These are phyloP conservation scores for Trissolcus japonicus DNA, from an alignment of 2,888 invertebrate genomes.

Conservation along the genomic window DNA sequence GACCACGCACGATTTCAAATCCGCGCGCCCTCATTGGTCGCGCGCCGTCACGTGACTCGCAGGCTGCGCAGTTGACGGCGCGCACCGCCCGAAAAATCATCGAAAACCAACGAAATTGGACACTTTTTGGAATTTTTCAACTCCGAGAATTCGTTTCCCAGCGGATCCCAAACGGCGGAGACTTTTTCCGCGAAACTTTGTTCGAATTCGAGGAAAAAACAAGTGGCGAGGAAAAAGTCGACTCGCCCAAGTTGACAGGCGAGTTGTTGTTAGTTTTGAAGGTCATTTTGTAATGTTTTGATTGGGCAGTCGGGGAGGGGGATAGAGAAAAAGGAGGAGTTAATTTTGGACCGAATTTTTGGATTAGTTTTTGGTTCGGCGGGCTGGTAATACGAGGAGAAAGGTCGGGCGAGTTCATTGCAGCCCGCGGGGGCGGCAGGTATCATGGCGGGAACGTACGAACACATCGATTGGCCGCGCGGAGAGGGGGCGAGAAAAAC, in stretches of 20 bases:
- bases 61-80: slow-evolving; percentile 46
- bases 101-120: neutral
- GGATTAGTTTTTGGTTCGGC: slow-evolving; percentile 1
- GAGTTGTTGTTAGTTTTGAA: neutral
- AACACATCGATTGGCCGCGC: slow-evolving; percentile 34
- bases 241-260: neutral
- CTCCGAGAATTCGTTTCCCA: too few species aligned
- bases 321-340: neutral
- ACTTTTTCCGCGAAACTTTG: neutral
- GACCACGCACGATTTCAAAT: slow-evolving; percentile 78
- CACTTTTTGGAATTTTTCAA: slow-evolving; percentile 9
- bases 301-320: neutral
- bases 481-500: slow-evolving; percentile 33
- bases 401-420: slow-evolving; percentile 70
- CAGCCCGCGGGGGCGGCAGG: slow-evolving; percentile 47
- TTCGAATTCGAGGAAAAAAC: neutral
- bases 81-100: neutral
- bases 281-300: neutral
- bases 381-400: neutral
- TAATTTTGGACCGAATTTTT: neutral
- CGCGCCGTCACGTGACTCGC: slow-evolving; percentile 78
- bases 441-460: slow-evolving; percentile 68
- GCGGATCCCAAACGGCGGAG: neutral
- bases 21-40: slow-evolving; percentile 68
- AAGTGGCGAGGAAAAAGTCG: neutral